Percentiles rank a stretch among this genome's conserved stretches.
Evolutionary conservation across 2,113 vertebrate genomes (phyloP).

Genomic region (Cyprinodon tularosa): DNA sequence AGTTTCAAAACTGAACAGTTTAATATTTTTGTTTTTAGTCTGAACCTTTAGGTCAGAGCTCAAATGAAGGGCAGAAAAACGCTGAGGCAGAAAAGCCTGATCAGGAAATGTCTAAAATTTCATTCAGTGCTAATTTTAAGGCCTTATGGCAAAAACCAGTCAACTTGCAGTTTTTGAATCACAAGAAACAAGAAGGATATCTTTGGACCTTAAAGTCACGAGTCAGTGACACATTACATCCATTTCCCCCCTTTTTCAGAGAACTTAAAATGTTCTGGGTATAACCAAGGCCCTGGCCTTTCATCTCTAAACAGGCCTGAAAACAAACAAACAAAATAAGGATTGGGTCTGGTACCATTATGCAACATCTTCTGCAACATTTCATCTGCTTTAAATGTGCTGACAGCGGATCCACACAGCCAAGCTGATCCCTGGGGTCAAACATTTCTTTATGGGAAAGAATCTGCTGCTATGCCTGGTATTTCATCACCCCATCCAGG

Average conservation of each 20-base stretch:
- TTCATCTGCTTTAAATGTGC: constrained; percentile 30
- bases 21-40: background rate
- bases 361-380: background rate
- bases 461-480: constrained; percentile 75
- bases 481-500: constrained; percentile 64
- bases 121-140: background rate
- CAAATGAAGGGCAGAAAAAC: background rate
- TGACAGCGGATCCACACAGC: constrained; percentile 31
- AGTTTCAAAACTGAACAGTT: background rate
- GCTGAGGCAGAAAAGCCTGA: too few species aligned
- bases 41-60: background rate
- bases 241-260: background rate
- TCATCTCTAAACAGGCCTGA: background rate
- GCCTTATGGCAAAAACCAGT: background rate
- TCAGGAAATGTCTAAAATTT: background rate
- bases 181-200: constrained; percentile 15
- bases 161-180: constrained; percentile 34
- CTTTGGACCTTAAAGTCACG: constrained; percentile 48
- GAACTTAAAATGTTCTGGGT: constrained; percentile 13
- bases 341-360: background rate
- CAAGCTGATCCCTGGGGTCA: constrained; percentile 23
- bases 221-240: constrained; percentile 1
- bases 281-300: background rate
- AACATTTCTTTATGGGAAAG: constrained; percentile 73
- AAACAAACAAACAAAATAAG: background rate